These are phyloP conservation scores for Triops longicaudatus DNA, from an alignment of 1,140 invertebrate species.

Conservation along the genomic window DNA sequence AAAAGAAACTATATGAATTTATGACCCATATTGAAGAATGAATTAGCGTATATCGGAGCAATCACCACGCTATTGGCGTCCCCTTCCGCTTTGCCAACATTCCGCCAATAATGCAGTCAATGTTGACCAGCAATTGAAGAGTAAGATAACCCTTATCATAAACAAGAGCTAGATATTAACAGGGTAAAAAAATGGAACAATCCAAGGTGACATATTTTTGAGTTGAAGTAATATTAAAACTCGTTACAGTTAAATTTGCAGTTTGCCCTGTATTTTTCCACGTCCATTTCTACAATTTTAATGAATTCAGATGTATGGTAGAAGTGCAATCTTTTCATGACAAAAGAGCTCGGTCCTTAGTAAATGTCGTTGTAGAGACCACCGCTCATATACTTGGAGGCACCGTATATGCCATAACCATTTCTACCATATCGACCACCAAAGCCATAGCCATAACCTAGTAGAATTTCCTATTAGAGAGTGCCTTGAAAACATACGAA, in stretches of 20 bases:
- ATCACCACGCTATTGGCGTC: too few relatives aligned
- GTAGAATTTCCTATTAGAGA: background rate
- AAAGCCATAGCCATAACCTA: conserved; percentile 17
- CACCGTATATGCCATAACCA: background rate
- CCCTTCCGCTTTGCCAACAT: too few relatives aligned
- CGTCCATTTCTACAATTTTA: background rate
- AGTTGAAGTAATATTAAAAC: too few relatives aligned
- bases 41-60: too few relatives aligned
- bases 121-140: too few relatives aligned
- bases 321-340: background rate
- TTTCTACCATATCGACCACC: conserved; percentile 9
- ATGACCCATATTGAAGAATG: too few relatives aligned
- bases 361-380: background rate
- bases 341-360: background rate
- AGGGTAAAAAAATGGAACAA: too few relatives aligned
- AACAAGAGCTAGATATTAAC: too few relatives aligned
- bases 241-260: background rate
- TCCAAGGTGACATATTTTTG: too few relatives aligned
- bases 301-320: background rate
- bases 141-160: too few relatives aligned
- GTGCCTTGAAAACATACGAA: background rate
- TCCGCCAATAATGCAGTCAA: too few relatives aligned
- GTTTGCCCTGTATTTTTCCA: background rate
- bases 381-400: background rate
- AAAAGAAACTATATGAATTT: too few relatives aligned